Evolutionary conservation across 2,113 vertebrate species (phyloP).

Genomic region (Corapipo altera): DNA sequence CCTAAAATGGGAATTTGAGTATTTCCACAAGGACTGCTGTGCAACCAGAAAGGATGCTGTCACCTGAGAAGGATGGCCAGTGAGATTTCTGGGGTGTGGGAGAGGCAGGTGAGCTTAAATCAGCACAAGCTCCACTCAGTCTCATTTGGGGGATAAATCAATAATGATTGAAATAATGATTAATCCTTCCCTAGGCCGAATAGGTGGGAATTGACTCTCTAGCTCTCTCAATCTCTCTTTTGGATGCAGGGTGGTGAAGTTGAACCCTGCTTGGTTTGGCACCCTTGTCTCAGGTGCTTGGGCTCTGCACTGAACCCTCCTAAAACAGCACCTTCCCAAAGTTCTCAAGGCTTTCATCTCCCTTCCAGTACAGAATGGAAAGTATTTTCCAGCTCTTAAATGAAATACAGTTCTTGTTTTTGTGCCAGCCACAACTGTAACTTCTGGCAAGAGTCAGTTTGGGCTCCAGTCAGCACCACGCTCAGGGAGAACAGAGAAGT

Average conservation of each 20-base stretch:
- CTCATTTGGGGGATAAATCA: background rate
- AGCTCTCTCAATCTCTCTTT: background rate
- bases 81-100: background rate
- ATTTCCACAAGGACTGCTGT: background rate
- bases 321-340: background rate
- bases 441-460: constrained; percentile 11
- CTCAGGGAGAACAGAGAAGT: background rate
- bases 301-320: background rate
- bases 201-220: rapidly evolving
- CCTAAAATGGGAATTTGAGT: background rate
- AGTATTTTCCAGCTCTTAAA: background rate
- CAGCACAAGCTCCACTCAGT: background rate
- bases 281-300: background rate
- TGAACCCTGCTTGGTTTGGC: background rate
- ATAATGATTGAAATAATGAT: background rate
- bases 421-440: constrained; percentile 4
- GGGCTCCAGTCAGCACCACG: background rate
- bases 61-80: background rate
- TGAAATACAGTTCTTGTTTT: background rate
- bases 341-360: background rate
- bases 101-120: background rate
- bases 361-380: background rate
- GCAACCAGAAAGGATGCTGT: background rate
- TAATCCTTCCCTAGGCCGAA: background rate
- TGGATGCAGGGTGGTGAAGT: background rate